phyloP scores from a whole-genome alignment of 2,113 vertebrate genomes.

The Nycticryphes semicollaris region DNA sequence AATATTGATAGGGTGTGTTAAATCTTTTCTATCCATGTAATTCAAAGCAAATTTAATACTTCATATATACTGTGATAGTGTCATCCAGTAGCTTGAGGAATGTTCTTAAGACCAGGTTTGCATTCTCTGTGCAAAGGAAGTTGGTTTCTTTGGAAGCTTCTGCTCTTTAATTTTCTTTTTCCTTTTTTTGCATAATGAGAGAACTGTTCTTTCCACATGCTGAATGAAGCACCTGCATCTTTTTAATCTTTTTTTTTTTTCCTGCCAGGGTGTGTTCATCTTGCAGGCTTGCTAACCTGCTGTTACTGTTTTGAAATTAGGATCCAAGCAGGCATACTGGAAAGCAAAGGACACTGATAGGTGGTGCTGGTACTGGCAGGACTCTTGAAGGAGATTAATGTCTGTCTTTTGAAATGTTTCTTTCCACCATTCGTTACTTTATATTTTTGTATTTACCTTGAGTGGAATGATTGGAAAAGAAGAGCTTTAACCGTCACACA shows the following conservation, averaged over 20 bases:
- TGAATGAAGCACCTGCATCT: not conserved
- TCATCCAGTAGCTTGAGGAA: not conserved
- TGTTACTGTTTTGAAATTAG: not conserved
- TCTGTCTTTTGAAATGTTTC: not conserved
- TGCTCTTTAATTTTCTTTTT: not conserved
- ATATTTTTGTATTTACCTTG: not conserved
- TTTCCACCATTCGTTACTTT: not conserved
- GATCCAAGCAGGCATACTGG: not conserved
- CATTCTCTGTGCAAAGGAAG: conserved; percentile 14
- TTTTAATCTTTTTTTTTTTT: not conserved
- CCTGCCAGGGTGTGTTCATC: not conserved
- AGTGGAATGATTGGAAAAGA: not conserved
- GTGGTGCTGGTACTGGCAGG: not conserved
- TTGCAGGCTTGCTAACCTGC: not conserved
- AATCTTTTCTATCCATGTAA: not conserved
- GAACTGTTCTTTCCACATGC: not conserved
- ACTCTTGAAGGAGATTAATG: not conserved
- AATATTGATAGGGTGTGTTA: not conserved
- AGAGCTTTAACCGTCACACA: not conserved
- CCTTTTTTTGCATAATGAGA: not conserved
- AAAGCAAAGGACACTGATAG: not conserved
- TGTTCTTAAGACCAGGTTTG: not conserved
- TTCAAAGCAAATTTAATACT: not conserved
- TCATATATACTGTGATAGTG: not conserved
- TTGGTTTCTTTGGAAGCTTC: not conserved